Conservation (phyloP, 2,113 vertebrate genomes). For the Oceanites oceanicus region DNA sequence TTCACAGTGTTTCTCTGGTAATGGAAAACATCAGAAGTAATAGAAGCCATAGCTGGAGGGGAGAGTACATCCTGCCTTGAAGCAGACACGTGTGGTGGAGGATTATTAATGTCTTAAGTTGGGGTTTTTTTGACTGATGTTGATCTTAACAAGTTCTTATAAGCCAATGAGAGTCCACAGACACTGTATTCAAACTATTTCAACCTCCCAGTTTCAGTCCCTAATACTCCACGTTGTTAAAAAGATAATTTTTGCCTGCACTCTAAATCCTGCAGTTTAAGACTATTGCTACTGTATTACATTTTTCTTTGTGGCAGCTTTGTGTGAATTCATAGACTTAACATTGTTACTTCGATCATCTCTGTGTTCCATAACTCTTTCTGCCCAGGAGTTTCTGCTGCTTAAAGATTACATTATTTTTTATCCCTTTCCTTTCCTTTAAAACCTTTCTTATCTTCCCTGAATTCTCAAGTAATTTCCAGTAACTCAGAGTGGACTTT, state of each 20-base stretch:
- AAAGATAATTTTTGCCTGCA: background rate
- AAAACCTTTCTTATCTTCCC: background rate
- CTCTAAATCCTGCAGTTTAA: background rate
- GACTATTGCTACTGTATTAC: background rate
- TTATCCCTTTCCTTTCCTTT: background rate
- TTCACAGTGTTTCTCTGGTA: conserved; percentile 11
- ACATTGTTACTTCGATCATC: background rate
- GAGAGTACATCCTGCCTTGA: background rate
- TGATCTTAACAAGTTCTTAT: fast-evolving
- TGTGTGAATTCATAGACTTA: background rate
- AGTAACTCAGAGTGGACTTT: background rate
- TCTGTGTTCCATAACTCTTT: background rate
- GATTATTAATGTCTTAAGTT: background rate
- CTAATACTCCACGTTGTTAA: fast-evolving
- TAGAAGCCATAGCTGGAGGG: background rate
- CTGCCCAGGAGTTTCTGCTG: background rate
- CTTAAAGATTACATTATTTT: background rate
- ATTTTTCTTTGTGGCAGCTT: background rate
- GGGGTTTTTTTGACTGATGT: background rate
- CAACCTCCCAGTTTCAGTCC: background rate
- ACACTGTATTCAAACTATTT: background rate
- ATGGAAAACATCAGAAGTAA: background rate
- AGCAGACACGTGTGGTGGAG: background rate
- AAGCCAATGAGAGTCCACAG: background rate
- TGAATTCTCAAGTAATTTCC: background rate